These are phyloP conservation scores for Panthera leo DNA, from an alignment of 2,113 vertebrate species.

Conservation along the genomic window DNA sequence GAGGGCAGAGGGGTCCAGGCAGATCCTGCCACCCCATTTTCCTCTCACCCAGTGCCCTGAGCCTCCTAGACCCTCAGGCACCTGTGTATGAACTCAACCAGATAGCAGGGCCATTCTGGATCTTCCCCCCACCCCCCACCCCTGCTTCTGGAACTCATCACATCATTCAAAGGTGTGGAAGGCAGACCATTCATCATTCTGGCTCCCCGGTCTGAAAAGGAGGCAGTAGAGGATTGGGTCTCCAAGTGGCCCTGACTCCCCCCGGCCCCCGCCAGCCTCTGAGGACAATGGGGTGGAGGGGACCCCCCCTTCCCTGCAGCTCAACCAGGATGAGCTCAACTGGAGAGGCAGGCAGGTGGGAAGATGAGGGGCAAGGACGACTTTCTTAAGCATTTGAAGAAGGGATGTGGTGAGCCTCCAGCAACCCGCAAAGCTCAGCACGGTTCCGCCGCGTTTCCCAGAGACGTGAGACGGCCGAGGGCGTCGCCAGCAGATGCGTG, in stretches of 20 bases:
- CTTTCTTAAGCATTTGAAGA: neutral
- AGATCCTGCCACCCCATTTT: rapidly evolving
- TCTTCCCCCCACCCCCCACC: rapidly evolving
- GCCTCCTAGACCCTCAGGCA: too few species aligned
- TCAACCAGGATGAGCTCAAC: neutral
- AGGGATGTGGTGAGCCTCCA: neutral
- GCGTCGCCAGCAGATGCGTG: rapidly evolving
- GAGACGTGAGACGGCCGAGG: rapidly evolving
- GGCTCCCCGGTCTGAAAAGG: neutral
- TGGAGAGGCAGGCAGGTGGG: too few species aligned
- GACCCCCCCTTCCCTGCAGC: neutral
- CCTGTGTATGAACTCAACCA: neutral
- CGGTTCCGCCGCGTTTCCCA: rapidly evolving
- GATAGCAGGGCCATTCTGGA: neutral
- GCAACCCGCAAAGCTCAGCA: rapidly evolving
- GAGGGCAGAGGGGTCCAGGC: rapidly evolving
- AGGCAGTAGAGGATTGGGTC: too few species aligned
- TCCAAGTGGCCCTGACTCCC: neutral
- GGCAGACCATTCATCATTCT: neutral
- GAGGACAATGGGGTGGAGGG: neutral
- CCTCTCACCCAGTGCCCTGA: neutral
- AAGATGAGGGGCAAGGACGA: rapidly evolving
- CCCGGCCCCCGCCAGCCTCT: neutral
- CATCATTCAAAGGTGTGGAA: neutral
- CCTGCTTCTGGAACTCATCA: neutral